Percentiles rank a stretch among this genome's conserved stretches.
These are phyloP conservation scores for Heteromyza rotundicornis DNA, from an alignment of 2,888 invertebrate genomes.

Conservation along the genomic window DNA sequence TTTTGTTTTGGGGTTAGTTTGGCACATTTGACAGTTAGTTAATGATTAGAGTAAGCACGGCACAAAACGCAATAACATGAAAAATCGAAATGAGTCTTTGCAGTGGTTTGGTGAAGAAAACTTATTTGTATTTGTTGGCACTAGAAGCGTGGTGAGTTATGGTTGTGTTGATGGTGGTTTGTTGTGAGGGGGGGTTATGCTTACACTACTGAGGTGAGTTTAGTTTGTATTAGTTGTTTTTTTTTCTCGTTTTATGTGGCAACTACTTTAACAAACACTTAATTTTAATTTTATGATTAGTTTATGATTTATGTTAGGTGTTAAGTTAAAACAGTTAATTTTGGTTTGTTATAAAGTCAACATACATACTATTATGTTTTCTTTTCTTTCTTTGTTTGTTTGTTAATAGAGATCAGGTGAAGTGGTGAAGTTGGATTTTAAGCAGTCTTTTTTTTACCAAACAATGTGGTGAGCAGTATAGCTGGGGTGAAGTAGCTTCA, in stretches of 20 bases:
- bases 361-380: not conserved
- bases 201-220: slow-evolving; percentile 4
- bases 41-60: too few species aligned
- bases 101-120: too few species aligned
- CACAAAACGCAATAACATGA: too few species aligned
- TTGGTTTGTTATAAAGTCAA: not conserved
- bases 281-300: not conserved
- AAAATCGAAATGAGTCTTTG: too few species aligned
- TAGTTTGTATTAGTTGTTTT: slow-evolving; percentile 2
- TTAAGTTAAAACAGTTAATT: too few species aligned
- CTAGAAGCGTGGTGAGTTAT: not conserved
- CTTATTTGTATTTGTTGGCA: not conserved
- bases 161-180: not conserved
- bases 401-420: not conserved
- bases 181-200: not conserved
- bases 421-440: not conserved
- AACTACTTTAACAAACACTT: slow-evolving; percentile 1
- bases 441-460: not conserved
- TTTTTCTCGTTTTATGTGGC: not conserved
- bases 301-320: not conserved
- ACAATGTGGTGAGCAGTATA: not conserved
- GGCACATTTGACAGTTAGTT: too few species aligned
- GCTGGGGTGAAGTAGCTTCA: too few species aligned
- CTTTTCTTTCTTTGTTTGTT: not conserved
- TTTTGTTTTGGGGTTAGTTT: too few species aligned